Base-by-base conservation (phyloP, 2,888 invertebrate species). In the Conchocele bisecta region DNA sequence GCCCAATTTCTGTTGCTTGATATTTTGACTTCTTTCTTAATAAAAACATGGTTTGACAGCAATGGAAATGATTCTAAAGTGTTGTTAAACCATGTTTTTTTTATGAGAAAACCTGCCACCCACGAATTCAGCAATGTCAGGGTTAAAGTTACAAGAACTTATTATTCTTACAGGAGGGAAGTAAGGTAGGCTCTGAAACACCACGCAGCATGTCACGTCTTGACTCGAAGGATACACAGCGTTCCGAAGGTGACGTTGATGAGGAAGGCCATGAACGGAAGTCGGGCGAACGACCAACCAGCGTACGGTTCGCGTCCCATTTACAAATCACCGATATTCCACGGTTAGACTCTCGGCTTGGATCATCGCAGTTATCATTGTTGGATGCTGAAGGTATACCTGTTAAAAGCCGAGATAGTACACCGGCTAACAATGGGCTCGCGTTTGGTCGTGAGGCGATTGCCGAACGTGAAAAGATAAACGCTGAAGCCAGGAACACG, bases 371-470 rank as follows among this genome's bases (percentile, higher is more conserved):
- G 22, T 24, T 77, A 33, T 77, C 77, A 1, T 41, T 71, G 2
- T 71, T 78, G 72, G 78, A 72, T 39, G 78, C 74, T 46, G 46
- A 20, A 35, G 63, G 69, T 20, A 76, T 75, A 63, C 65, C 67
- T 11, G 78, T 79, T 1, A 56, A 79, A 44, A 48, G 68, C 13
- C 78, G 79, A 28, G 64, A 61, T 13, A 60, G 57, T 24, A 77
- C 78, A 2, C 61, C 15, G 2, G 51, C 33, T 20, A 51, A 17
- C 17, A 35, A 51, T 22, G 35, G 20, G 1, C 71, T 78, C 58
- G 74, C 83, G 57, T 77, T 83, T 57, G 85, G 85, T 53, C 68
- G 83, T 24, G 86, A 86, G 44, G 80, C 84, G 24, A 70, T 82
- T 6, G 56, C 68, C 22, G 87, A 87, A 67, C 70, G 84, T 22